Evolutionary conservation across 2,113 vertebrate species (phyloP), one percentile per base, ranked within the genome.

Genomic region (Miniopterus natalensis): DNA sequence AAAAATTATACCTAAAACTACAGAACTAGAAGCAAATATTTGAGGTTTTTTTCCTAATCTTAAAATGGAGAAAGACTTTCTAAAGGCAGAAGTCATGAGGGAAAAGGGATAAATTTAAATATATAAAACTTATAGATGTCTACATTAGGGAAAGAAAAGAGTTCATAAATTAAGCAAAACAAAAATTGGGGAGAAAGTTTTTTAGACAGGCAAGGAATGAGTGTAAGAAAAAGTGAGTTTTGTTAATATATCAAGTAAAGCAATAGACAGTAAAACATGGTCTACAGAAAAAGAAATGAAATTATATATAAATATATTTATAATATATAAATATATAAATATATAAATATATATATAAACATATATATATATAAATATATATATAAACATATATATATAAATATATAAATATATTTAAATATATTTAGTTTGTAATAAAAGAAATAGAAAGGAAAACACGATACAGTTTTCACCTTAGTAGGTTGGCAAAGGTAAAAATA

Each of bases 111-210:
- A 49, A 42, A 47, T 88, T 78, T 61, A 40, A 85, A 51, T 71
- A 75, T 73, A 53, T 85, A 74, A 88, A 63, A 95, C 31, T 42
- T 84, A 66, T 6, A 66, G 57, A 84, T 71, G 91, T 93, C 14
- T 93, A 45, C 63, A 73, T 23, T 49, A 17, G 51, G 31, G 15
- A 6, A 53, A 75, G 68, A 93, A 86, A 84, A 81, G 29, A 93
- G 17, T 29, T 36, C 13, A 29, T 79, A 80, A 74, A 31, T 42
- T 63, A 81, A 81, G 5, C 42, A 42, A 88, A 86, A 17, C 55
- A 71, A 73, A 61, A 71, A 88, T 42, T 36, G 20, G 23, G 31
- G 9, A 1, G 29, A 63, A 49, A 42, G 21, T 42, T 51, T 84
- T 90, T 78, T 25, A 61, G 81, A 36, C 13, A 74, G 47, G 20